Evolutionary conservation across 1,140 invertebrate species (phyloP).

Genomic region (Zeugodacus cucurbitae): DNA sequence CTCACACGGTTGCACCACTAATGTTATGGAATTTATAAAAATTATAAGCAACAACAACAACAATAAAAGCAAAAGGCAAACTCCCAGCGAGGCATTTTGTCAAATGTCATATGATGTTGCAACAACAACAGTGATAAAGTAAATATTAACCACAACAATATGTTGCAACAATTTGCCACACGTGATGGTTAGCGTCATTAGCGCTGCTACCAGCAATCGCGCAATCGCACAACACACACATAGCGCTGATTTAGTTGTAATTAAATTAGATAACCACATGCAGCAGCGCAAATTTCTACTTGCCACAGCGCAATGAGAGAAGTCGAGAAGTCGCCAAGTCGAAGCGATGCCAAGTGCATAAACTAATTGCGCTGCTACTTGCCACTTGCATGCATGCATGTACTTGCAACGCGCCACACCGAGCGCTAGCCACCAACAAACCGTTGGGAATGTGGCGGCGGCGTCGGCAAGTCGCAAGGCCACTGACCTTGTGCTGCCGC

Average conservation of each 20-base stretch:
- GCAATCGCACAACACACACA: too few relatives aligned
- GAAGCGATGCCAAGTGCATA: not conserved
- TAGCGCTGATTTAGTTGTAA: conserved; percentile 9
- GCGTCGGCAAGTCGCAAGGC: not conserved
- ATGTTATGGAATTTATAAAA: not conserved
- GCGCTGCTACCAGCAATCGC: not conserved
- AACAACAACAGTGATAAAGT: not conserved
- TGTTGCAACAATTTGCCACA: not conserved
- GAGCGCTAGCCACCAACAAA: not conserved
- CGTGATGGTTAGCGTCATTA: not conserved
- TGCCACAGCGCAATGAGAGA: not conserved
- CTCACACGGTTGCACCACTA: not conserved
- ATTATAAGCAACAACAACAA: not conserved
- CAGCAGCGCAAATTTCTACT: not conserved
- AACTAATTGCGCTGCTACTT: conserved; percentile 10
- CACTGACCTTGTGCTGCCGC: not conserved
- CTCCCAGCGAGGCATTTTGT: not conserved
- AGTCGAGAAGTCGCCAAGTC: too few relatives aligned
- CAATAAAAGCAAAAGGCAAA: not conserved
- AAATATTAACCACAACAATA: not conserved
- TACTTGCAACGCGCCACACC: not conserved
- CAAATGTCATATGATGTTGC: conserved; percentile 1
- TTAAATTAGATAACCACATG: conserved; percentile 22
- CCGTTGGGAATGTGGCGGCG: not conserved
- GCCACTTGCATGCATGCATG: not conserved